Conservation (phyloP, 2,113 vertebrate species). For the Leucosticte australis region DNA sequence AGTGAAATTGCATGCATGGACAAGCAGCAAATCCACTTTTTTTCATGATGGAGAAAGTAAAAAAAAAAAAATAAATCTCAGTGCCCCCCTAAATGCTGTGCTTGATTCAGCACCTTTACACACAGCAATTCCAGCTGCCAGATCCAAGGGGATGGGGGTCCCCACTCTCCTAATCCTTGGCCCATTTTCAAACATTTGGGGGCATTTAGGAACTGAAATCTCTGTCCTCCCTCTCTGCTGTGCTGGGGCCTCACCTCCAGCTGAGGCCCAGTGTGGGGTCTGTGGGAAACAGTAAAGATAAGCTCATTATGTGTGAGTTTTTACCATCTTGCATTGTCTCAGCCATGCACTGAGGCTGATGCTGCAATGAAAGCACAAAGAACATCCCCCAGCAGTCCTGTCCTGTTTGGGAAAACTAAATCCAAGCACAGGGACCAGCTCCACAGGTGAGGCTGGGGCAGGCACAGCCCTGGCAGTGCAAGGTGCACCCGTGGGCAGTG, state of each 20-base stretch:
- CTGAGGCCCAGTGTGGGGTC: neutral
- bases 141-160: neutral
- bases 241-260: neutral
- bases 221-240: neutral
- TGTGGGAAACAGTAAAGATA: neutral
- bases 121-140: neutral
- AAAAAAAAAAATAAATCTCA: neutral
- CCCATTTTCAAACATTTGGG: neutral
- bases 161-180: neutral
- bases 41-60: neutral
- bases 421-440: neutral
- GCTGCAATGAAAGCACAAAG: neutral
- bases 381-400: too few relatives aligned
- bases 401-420: neutral
- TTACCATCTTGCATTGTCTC: neutral
- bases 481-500: accelerated
- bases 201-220: neutral
- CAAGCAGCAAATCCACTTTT: neutral
- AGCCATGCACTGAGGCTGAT: neutral
- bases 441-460: neutral
- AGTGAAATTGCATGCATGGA: neutral
- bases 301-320: neutral
- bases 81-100: neutral
- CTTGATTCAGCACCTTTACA: neutral
- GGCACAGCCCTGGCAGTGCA: accelerated